Evolutionary conservation across 2,113 vertebrate genomes (phyloP).

Genomic region (Herpetotheres cachinnans): DNA sequence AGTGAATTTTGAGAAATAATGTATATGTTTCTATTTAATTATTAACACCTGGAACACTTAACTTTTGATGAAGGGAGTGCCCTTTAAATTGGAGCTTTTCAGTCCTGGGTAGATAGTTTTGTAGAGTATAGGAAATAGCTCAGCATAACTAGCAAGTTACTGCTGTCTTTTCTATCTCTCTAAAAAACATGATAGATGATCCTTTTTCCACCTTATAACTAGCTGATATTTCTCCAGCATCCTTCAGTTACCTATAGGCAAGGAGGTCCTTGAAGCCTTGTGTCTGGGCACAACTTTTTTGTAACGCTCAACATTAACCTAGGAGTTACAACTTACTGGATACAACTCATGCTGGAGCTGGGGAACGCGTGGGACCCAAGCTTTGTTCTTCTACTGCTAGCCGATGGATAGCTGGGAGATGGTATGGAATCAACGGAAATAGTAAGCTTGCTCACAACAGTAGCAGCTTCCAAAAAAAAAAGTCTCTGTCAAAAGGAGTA

Average conservation of each 20-base stretch:
- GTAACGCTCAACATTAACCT: background rate
- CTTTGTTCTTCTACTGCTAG: background rate
- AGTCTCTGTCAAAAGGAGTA: background rate
- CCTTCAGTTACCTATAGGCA: background rate
- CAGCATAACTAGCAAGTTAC: background rate
- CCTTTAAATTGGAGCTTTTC: background rate
- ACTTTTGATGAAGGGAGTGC: background rate
- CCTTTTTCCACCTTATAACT: background rate
- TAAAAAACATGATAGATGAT: background rate
- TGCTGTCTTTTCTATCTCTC: background rate
- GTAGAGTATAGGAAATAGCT: background rate
- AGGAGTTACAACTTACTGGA: background rate
- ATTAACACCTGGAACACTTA: background rate
- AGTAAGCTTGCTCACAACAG: background rate
- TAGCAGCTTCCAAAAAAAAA: background rate
- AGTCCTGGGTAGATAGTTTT: background rate
- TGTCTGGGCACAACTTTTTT: background rate
- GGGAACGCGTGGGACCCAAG: accelerated
- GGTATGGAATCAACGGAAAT: background rate
- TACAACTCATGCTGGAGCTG: background rate
- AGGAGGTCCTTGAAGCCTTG: background rate
- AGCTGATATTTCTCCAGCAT: background rate
- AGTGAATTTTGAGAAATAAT: background rate
- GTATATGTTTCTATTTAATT: background rate
- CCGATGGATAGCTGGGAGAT: accelerated